Evolutionary conservation across 2,113 vertebrate genomes (phyloP), one percentile per base, ranked within the genome.

Genomic region (Chionomys nivalis): DNA sequence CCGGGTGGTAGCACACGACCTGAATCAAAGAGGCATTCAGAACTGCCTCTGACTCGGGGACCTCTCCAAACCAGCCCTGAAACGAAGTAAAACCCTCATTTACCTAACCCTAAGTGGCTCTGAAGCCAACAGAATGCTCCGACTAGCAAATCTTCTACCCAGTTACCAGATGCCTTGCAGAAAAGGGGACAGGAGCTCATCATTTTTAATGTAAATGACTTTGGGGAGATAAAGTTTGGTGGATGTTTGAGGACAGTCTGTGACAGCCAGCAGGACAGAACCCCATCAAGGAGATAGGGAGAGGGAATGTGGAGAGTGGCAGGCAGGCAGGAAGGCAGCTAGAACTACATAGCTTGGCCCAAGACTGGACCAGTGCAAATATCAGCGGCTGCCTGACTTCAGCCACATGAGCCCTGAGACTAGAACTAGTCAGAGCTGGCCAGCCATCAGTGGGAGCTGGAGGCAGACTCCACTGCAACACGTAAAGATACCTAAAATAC

Each of bases 201-300:
- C 7, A 73, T 92, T 90, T 81, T 93, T 2, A 76, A 95, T 11
- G 6, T 73, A 70, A 97, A 96, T 26, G 26, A 75, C 78, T 65
- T 61, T 3, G 63, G 72, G 24, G 55, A 49, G 6, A 68, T 31
- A 70, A 0, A 19, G 36, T 70, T 77, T 52, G 42, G 58, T 7
- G 75, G 7, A 17, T 92, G 28, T 93, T 78, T 70, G 13, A 92
- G 28, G 19, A 78, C 91, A 10, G 89, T 89, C 72, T 77, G 1
- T 42, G n/a, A 58, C 26, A 93, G 44, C 21, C 58, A 36, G 36
- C 2, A 5, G 17, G 26, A 4, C 33, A 91, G 52, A 91, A 82
- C 36, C 83, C 36, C 21, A 73, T 31, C 70, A 76, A 26, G n/a
- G 26, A 88, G 4, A 21, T 63, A 65, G 81, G 26, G 66, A 83